phyloP scores from a whole-genome alignment of 2,113 vertebrate species.

The Plestiodon gilberti region DNA sequence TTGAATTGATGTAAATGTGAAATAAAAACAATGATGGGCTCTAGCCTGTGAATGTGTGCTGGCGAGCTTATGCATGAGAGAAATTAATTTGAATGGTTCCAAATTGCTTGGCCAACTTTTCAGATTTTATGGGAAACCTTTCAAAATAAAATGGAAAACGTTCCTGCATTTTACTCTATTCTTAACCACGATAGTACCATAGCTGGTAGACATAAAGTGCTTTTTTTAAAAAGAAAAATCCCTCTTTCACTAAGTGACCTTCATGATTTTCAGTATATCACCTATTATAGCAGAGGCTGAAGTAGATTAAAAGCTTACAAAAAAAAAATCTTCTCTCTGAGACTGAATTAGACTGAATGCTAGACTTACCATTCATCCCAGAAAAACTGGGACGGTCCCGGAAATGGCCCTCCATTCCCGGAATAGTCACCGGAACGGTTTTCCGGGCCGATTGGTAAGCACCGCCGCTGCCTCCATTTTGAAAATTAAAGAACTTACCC shows the following conservation, averaged over 20 bases:
- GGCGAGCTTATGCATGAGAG: not conserved
- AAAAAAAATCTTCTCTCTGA: not conserved
- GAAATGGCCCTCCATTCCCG: no score
- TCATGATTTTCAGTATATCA: not conserved
- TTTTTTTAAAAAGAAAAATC: not conserved
- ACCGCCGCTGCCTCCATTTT: no score
- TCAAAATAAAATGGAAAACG: not conserved
- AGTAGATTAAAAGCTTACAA: not conserved
- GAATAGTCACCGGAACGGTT: no score
- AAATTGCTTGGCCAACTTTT: not conserved
- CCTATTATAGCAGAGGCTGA: not conserved
- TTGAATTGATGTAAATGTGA: not conserved
- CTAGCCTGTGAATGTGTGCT: constrained; percentile 5
- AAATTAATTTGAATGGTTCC: not conserved
- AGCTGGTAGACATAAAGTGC: not conserved
- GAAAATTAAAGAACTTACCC: no score
- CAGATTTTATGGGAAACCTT: not conserved
- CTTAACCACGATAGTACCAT: not conserved
- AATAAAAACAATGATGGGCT: rapidly evolving
- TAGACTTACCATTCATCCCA: no score
- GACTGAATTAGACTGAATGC: not conserved
- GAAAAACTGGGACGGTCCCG: no score
- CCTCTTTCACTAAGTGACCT: not conserved
- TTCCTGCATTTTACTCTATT: not conserved
- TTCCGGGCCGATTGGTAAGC: no score